Evolutionary conservation across 2,888 invertebrate species (phyloP).

Genomic region (Dolichopus griseipennis): DNA sequence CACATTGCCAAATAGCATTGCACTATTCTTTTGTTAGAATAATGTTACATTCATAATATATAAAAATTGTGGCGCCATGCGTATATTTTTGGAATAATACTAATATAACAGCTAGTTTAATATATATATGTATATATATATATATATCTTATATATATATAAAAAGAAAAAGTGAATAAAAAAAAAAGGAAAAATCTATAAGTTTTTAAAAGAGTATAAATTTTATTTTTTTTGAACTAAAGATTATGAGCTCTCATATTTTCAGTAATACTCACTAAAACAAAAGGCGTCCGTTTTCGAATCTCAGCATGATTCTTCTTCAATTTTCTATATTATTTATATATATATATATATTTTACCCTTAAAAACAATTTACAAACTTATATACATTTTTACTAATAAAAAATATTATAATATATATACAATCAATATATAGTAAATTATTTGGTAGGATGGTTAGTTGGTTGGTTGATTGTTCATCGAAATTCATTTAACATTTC

Average conservation of each 20-base stretch:
- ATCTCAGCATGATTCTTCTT: not conserved
- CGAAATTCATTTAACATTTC: not conserved
- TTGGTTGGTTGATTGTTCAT: not conserved
- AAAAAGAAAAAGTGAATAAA: too few relatives aligned
- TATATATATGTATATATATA: too few relatives aligned
- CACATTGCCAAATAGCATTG: too few relatives aligned
- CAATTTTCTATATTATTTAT: not conserved
- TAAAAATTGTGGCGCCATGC: too few relatives aligned
- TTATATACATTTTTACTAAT: not conserved
- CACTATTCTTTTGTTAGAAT: too few relatives aligned
- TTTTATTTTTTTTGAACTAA: not conserved
- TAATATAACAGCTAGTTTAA: too few relatives aligned
- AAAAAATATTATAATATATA: too few relatives aligned
- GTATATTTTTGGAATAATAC: too few relatives aligned
- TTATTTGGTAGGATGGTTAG: not conserved
- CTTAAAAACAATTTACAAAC: not conserved
- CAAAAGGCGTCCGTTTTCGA: not conserved
- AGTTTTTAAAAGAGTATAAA: too few relatives aligned
- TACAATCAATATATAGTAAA: not conserved
- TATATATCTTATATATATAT: too few relatives aligned
- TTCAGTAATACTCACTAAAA: conserved; percentile 1
- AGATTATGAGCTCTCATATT: not conserved
- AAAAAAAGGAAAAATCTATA: too few relatives aligned
- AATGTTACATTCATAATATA: too few relatives aligned
- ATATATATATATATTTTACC: not conserved